A percentile compares a stretch with the other conserved stretches of the same genome.
Evolutionary conservation across 2,888 invertebrate genomes (phyloP).

Genomic region (Eubasilissa splendida): DNA sequence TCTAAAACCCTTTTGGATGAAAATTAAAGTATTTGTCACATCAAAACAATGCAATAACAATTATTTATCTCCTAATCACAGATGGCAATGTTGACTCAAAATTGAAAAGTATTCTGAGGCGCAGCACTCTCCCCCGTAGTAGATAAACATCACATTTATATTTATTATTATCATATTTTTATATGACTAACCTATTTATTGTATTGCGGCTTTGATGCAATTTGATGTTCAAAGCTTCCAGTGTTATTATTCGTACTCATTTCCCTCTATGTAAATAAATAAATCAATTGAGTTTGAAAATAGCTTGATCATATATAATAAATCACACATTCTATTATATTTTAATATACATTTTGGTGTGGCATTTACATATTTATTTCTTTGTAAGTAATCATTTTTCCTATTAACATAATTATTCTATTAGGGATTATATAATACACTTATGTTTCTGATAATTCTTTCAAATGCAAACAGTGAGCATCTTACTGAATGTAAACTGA

Average conservation of each 20-base stretch:
- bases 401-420: constrained; percentile 45
- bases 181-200: constrained; percentile 27
- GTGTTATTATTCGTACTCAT: not conserved
- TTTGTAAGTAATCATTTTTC: constrained; percentile 46
- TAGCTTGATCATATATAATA: constrained; percentile 2
- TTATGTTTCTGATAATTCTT: constrained; percentile 30
- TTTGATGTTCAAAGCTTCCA: not conserved
- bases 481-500: constrained; percentile 9
- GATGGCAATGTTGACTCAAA: too few relatives aligned
- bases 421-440: constrained; percentile 11
- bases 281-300: not conserved
- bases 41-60: too few relatives aligned
- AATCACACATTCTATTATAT: constrained; percentile 29
- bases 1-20: too few relatives aligned
- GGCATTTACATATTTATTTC: constrained; percentile 46
- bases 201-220: constrained; percentile 2
- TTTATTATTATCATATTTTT: constrained; percentile 39
- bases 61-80: too few relatives aligned
- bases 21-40: too few relatives aligned
- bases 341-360: constrained; percentile 44
- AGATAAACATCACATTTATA: constrained; percentile 22
- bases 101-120: too few relatives aligned
- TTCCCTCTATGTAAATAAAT: constrained; percentile 4
- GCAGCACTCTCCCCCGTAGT: too few relatives aligned
- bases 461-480: constrained; percentile 25